A percentile compares a stretch with the other conserved stretches of the same genome.
These are phyloP conservation scores for Erebia ligea DNA, from an alignment of 2,888 invertebrate species.

Conservation along the genomic window DNA sequence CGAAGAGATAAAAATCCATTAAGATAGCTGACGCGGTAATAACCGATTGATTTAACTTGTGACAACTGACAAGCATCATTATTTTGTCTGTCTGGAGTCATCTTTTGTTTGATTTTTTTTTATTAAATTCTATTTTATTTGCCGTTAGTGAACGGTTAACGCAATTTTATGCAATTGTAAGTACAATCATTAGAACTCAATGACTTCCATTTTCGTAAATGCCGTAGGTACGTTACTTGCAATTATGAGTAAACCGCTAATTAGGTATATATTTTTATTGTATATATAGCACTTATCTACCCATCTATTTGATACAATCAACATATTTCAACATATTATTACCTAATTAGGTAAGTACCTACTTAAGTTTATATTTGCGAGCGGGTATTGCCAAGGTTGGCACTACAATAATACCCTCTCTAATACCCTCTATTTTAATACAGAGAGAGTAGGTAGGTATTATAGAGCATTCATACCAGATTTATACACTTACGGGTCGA, in stretches of 20 bases:
- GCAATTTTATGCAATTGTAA: constrained; percentile 16
- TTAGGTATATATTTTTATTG: not conserved
- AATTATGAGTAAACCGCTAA: not conserved
- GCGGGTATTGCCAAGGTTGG: not conserved
- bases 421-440: too few species aligned
- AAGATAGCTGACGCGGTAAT: constrained; percentile 15
- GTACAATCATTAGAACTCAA: not conserved
- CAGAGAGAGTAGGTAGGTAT: too few species aligned
- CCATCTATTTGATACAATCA: not conserved
- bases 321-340: too few species aligned
- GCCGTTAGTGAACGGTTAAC: constrained; percentile 12
- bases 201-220: not conserved
- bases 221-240: not conserved
- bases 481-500: too few species aligned
- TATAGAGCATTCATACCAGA: too few species aligned
- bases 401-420: not conserved
- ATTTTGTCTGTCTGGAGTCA: constrained; percentile 13
- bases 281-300: not conserved
- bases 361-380: not conserved
- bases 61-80: constrained; percentile 1
- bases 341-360: not conserved
- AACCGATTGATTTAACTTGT: constrained; percentile 24
- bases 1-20: constrained; percentile 20
- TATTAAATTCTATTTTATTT: constrained; percentile 17
- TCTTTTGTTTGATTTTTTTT: constrained; percentile 15